These are phyloP conservation scores for Rhopalosiphum padi DNA, from an alignment of 1,140 invertebrate species.

Conservation along the genomic window DNA sequence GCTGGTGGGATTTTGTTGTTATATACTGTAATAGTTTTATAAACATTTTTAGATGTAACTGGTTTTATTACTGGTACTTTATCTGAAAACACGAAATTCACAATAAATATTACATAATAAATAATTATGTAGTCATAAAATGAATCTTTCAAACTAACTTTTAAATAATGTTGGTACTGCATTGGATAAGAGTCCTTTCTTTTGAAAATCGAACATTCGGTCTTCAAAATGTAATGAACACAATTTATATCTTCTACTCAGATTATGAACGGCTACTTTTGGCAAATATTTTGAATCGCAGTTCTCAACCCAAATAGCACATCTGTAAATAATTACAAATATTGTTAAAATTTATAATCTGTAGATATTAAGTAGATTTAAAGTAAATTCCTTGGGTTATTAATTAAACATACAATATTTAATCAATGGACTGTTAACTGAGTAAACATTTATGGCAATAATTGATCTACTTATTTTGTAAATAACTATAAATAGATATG, in stretches of 20 bases:
- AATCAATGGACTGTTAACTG: no score
- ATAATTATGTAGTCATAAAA: background rate
- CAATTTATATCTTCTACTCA: background rate
- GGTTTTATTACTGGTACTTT: background rate
- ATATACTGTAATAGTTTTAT: background rate
- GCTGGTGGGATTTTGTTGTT: background rate
- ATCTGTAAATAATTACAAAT: background rate
- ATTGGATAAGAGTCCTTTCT: background rate
- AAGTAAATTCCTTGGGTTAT: background rate
- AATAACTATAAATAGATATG: no score
- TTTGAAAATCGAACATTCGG: background rate
- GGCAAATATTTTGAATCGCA: background rate
- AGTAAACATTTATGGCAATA: no score
- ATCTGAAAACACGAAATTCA: background rate
- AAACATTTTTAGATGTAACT: background rate
- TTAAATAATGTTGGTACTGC: background rate
- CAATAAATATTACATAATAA: background rate
- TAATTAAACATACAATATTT: background rate
- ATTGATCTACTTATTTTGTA: no score
- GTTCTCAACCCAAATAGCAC: background rate
- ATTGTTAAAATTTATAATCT: background rate
- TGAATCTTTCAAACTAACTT: background rate
- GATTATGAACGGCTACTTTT: background rate
- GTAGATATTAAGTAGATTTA: background rate
- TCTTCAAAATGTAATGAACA: background rate